phyloP scores from a whole-genome alignment of 2,797 vertebrate species.

The Emys orbicularis region DNA sequence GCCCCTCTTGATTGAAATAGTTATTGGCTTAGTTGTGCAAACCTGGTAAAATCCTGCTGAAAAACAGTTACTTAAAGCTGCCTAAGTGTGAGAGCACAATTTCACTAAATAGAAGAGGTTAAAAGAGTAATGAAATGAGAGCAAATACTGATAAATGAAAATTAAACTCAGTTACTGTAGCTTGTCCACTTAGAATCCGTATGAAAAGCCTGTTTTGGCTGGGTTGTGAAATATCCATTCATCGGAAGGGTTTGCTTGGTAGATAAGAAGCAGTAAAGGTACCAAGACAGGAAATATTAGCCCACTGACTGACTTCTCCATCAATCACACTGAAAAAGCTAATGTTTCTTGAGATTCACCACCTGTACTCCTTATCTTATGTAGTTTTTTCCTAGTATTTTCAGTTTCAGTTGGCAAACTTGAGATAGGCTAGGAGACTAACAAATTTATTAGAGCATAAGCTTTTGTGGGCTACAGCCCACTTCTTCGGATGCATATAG shows the following conservation, averaged over 20 bases:
- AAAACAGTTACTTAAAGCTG: constrained; percentile 4
- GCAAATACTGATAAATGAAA: background rate
- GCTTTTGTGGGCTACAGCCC: no score
- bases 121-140: background rate
- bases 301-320: background rate
- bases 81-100: background rate
- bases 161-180: background rate
- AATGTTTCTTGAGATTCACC: background rate
- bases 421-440: background rate
- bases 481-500: no score
- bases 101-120: constrained; percentile 3
- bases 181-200: background rate
- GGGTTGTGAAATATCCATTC: background rate
- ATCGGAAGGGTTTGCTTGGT: background rate
- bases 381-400: background rate
- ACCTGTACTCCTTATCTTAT: background rate
- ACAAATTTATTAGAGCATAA: no score
- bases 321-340: background rate
- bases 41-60: constrained; percentile 45
- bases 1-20: constrained; percentile 1
- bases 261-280: background rate
- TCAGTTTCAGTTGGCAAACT: background rate
- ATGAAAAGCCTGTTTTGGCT: background rate
- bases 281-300: background rate
- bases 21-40: constrained; percentile 46